Base-by-base conservation (phyloP, 2,113 vertebrate species). In the Limanda limanda region DNA sequence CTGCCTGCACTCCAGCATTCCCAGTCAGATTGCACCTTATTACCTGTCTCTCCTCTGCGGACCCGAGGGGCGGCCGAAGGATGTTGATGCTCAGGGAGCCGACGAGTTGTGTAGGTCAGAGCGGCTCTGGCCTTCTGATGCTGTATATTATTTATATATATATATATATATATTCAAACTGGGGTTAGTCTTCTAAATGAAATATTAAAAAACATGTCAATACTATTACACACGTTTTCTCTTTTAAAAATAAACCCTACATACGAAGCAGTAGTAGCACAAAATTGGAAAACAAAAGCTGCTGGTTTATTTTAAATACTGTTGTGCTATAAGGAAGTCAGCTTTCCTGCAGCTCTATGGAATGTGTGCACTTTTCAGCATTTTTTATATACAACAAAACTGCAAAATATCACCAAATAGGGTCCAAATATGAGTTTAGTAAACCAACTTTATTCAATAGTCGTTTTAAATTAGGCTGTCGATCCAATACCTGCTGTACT, bases 11-110 rank as follows among this genome's bases (percentile, higher is more conserved):
- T 71, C 74, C 68, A 72, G 55, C 85, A 84, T 84, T 77, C 83
- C 74, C 72, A 69, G 74, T 82, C 47, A 84, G 78, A 89, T 85
- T 89, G 77, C 82, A 85, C 83, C 85, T 89, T 89, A 86, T 90
- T 88, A 91, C 83, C 79, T 66, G 86, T 84, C 83, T 65, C 20
- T 73, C 73, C 78, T 48, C 31, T 69, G 74, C 24, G 23, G 60
- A 88, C 88, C 83, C 68, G 13, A 35, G 83, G 82, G 86, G 52
- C 6, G 7, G 58, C 74, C 58, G 4, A 24, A 27, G 81, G 86
- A 81, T 86, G 82, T 86, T 84, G 74, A 71, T 84, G 84, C 76
- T 71, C 62, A 27, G 69, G 82, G 72, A 85, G 70, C 77, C 67
- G 72, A 51, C 31, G 1, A 1, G 31, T 69, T 69, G 77, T 84